These are phyloP conservation scores for Phaethon lepturus DNA, from an alignment of 2,113 vertebrate species.

Conservation along the genomic window DNA sequence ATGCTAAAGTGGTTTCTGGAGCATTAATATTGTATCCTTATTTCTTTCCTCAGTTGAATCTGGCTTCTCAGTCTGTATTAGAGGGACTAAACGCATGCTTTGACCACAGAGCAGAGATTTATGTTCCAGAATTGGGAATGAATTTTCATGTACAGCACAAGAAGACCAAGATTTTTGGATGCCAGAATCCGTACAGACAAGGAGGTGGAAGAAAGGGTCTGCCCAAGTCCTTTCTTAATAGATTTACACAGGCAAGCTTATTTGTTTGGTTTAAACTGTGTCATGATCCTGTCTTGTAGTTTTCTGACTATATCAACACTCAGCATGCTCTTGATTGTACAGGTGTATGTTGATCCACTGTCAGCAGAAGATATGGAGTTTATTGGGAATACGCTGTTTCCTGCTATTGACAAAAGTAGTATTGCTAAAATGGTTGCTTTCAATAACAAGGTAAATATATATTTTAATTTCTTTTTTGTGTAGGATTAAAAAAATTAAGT, in stretches of 20 bases:
- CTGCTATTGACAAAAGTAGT: constrained; percentile 84
- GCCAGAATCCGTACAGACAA: constrained; percentile 95
- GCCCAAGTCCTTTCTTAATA: constrained; percentile 95
- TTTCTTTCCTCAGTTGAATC: constrained; percentile 82
- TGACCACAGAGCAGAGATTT: constrained; percentile 96
- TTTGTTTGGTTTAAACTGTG: neutral
- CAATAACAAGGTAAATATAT: constrained; percentile 86
- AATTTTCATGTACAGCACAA: constrained; percentile 92
- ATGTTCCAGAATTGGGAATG: constrained; percentile 92
- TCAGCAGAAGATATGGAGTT: constrained; percentile 92
- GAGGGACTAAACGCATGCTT: constrained; percentile 98
- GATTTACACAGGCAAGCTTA: constrained; percentile 92
- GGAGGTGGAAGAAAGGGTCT: constrained; percentile 96
- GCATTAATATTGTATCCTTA: neutral
- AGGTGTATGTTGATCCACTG: constrained; percentile 96
- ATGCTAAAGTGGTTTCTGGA: neutral
- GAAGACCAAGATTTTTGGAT: constrained; percentile 95
- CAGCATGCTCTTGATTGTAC: neutral
- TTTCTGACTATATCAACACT: neutral
- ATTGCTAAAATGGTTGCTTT: constrained; percentile 95
- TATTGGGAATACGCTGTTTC: constrained; percentile 89
- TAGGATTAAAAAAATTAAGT: neutral
- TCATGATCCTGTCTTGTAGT: neutral
- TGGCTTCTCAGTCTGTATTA: constrained; percentile 96
- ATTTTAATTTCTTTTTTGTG: neutral